Base-by-base conservation (phyloP, 2,888 invertebrate species). In the Dryadula phaetusa region DNA sequence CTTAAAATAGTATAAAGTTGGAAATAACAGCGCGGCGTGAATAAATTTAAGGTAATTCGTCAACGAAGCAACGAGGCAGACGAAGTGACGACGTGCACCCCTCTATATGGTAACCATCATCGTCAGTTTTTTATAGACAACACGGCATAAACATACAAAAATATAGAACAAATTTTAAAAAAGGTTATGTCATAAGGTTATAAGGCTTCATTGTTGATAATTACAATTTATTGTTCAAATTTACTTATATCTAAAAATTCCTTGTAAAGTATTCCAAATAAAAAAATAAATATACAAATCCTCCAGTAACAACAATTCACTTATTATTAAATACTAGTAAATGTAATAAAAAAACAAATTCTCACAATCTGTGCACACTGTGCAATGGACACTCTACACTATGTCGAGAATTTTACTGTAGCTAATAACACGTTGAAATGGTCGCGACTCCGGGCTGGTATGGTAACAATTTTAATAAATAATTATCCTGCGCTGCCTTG, bases 401-500 rank as follows among this genome's bases (percentile, higher is more conserved):
- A 76, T 71, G 70, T 75, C 71, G 78, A 76, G 78, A 79, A 82
- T 82, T 81, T 80, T 77, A 77, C 79, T 77, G 78, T 69, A 81
- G 78, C 79, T 75, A 74, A 76, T 76, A 77, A 74, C 75, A 73
- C 77, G 79, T 72, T 73, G 78, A 76, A 77, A 74, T 76, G 74
- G 77, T 71, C 71, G 76, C 76, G 71, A 72, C 76, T 78, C 77
- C 49, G 25, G 60, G 74, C 66, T 79, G 80, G 82, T 81, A 82
- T 82, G 82, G 84, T 74, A 86, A 84, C 84, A 82, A 86, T 87
- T 88, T 90, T 89, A 90, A 88, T 90, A 88, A 89, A 86, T 90
- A 89, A 89, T 89, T 87, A 89, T 82, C 78, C 79, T 77, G 76
- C 77, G 76, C 73, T 77, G 77, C 80, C 77, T 72, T 76, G 74